A percentile compares a stretch with the other conserved stretches of the same genome.
Evolutionary conservation across 2,888 invertebrate genomes (phyloP).

Genomic region (Chrysodeixis includens): DNA sequence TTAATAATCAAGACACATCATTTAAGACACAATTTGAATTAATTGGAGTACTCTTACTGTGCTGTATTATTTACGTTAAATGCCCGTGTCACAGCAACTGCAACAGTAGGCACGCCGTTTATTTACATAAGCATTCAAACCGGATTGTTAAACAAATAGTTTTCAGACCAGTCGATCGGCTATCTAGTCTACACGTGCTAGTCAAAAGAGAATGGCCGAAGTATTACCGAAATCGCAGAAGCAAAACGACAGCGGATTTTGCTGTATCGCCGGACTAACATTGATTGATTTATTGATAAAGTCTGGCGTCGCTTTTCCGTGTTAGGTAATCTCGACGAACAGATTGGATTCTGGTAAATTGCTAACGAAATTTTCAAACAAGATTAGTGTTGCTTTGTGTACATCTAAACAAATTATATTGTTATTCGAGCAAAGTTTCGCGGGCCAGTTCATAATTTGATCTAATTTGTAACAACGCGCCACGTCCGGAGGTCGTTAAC

Average conservation of each 20-base stretch:
- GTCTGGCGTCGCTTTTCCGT: too few species aligned
- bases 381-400: neutral
- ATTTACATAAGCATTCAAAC: constrained; percentile 8
- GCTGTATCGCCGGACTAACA: too few species aligned
- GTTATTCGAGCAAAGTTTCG: neutral
- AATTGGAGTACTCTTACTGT: neutral
- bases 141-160: constrained; percentile 18
- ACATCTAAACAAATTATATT: constrained; percentile 1
- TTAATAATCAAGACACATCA: too few species aligned
- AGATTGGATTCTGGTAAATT: neutral
- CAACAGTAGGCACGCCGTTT: constrained; percentile 1
- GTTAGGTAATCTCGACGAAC: neutral
- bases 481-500: constrained; percentile 56
- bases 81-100: constrained; percentile 1
- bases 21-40: neutral
- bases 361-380: neutral
- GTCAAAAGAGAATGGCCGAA: neutral
- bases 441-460: constrained; percentile 17
- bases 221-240: too few species aligned
- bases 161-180: constrained; percentile 5
- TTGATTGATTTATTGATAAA: too few species aligned
- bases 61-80: constrained; percentile 6
- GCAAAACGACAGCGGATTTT: too few species aligned
- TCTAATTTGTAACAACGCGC: constrained; percentile 31
- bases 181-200: neutral